Percentiles rank a stretch among this genome's conserved stretches.
Conservation (phyloP, 1,140 invertebrate genomes). For the Delia radicum region DNA sequence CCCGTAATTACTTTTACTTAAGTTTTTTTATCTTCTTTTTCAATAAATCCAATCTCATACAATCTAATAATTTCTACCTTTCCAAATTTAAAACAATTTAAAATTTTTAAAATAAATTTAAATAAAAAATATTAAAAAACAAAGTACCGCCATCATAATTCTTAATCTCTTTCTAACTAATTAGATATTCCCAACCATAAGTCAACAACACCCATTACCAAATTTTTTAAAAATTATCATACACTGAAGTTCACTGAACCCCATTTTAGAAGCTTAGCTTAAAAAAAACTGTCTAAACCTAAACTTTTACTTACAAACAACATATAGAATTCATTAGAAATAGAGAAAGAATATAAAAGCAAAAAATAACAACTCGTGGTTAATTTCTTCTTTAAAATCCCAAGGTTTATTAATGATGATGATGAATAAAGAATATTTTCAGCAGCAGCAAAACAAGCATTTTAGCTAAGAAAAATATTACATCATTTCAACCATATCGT, state of each 20-base stretch:
- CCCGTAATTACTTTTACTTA: too few species aligned
- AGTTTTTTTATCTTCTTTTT: too few species aligned
- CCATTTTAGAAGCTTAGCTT: neutral
- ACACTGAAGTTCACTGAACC: neutral
- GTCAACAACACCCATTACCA: neutral
- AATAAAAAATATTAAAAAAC: neutral
- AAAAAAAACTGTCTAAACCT: neutral
- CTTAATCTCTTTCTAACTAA: conserved; percentile 5
- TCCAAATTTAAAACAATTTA: neutral
- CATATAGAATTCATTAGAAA: too few species aligned
- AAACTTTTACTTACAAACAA: neutral
- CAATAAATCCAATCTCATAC: too few species aligned
- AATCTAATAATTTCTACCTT: neutral
- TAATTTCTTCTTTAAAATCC: neutral
- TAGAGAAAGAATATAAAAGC: neutral
- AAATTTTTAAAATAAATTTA: neutral
- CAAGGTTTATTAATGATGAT: neutral
- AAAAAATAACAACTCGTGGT: neutral
- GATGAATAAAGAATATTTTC: too few species aligned
- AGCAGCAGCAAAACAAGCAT: too few species aligned
- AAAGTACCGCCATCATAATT: neutral
- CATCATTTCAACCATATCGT: too few species aligned
- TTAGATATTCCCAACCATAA: neutral
- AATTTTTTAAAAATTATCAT: neutral
- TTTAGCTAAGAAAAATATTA: too few species aligned